phyloP scores from a whole-genome alignment of 2,888 invertebrate species.

The Mesopsocus fuscifrons region DNA sequence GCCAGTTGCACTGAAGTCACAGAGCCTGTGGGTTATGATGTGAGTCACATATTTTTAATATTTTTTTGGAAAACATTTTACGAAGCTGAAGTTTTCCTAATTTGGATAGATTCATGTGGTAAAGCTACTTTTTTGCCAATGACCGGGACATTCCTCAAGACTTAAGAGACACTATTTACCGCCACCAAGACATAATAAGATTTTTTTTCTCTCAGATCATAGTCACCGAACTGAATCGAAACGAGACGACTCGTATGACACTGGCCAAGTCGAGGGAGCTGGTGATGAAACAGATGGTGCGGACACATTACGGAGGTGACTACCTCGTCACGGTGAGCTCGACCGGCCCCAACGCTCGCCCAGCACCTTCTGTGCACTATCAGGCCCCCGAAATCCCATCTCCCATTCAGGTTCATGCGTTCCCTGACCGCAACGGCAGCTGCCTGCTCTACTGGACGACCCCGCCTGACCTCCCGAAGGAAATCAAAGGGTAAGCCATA shows the following conservation, averaged over 20 bases:
- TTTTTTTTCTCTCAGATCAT: slow-evolving; percentile 26
- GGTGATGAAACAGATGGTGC: slow-evolving; percentile 20
- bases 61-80: background rate
- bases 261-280: slow-evolving; percentile 26
- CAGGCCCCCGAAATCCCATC: slow-evolving; percentile 36
- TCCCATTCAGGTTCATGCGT: slow-evolving; percentile 41
- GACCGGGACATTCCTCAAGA: too few relatives aligned
- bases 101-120: too few relatives aligned
- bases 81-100: background rate
- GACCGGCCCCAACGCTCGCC: slow-evolving; percentile 23
- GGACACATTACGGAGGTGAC: slow-evolving; percentile 29
- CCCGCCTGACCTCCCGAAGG: slow-evolving; percentile 24
- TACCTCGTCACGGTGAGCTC: slow-evolving; percentile 26
- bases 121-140: too few relatives aligned
- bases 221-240: slow-evolving; percentile 28
- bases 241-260: slow-evolving; percentile 28
- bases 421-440: slow-evolving; percentile 37
- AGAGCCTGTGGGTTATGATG: slow-evolving; percentile 36
- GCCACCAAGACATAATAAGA: too few relatives aligned
- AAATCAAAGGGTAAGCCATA: slow-evolving; percentile 16
- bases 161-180: too few relatives aligned
- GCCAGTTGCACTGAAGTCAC: slow-evolving; percentile 41
- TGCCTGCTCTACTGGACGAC: slow-evolving; percentile 45
- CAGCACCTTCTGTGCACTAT: slow-evolving; percentile 29
- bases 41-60: slow-evolving; percentile 27